Evolutionary conservation across 2,113 vertebrate species (phyloP).

Genomic region (Hydropotes inermis): DNA sequence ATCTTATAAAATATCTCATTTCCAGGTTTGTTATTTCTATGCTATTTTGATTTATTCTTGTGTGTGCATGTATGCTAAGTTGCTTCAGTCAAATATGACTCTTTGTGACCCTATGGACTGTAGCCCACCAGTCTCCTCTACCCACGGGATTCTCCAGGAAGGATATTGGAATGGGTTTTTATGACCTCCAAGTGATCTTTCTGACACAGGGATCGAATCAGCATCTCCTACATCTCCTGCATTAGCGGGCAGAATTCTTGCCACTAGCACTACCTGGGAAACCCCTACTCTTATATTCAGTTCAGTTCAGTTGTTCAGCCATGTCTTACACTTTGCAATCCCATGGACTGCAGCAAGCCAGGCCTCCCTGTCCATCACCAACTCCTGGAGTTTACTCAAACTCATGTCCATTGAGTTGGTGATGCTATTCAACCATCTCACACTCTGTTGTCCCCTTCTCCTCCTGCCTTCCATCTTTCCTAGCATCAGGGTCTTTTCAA

Average conservation of each 20-base stretch:
- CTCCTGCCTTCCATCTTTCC: neutral
- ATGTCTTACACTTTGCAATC: neutral
- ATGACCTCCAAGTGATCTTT: neutral
- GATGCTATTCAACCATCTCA: neutral
- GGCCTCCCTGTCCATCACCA: neutral
- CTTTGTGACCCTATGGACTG: neutral
- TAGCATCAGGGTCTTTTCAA: neutral
- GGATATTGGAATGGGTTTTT: rapidly evolving
- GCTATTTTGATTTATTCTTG: neutral
- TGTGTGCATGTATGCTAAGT: neutral
- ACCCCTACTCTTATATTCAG: neutral
- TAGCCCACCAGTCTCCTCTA: neutral
- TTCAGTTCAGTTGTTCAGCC: rapidly evolving
- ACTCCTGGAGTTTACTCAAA: neutral
- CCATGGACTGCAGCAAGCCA: neutral
- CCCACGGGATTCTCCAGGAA: neutral
- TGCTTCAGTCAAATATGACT: neutral
- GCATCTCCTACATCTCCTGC: neutral
- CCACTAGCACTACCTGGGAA: neutral
- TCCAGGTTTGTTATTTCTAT: neutral
- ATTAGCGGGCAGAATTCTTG: neutral
- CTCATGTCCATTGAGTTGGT: neutral
- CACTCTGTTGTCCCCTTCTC: neutral
- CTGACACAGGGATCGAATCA: neutral
- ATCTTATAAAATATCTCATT: neutral